Conservation (phyloP, 1,140 invertebrate species). For the Ptiloglossa arizonensis region DNA sequence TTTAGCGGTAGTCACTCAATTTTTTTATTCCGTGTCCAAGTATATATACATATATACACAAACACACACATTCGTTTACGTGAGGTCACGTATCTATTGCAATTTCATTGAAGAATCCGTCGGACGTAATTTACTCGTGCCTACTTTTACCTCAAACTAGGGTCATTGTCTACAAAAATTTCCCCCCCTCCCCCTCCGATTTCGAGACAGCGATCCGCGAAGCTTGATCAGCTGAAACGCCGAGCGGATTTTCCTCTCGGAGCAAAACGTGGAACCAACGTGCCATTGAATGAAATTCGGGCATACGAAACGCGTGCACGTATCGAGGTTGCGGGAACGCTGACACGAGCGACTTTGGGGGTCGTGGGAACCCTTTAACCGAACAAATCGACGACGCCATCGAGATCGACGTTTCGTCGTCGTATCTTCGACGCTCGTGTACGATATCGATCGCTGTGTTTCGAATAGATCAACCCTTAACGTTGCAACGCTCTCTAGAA, state of each 20-base stretch:
- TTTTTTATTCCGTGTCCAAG: not conserved
- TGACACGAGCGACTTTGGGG: not conserved
- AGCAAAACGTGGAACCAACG: conserved; percentile 7
- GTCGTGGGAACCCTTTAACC: conserved; percentile 32
- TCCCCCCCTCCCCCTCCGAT: not conserved
- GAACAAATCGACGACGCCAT: not conserved
- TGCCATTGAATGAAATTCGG: conserved; percentile 30
- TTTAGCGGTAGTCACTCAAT: not conserved
- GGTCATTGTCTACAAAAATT: not conserved
- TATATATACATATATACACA: too few relatives aligned
- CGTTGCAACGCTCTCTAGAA: too few relatives aligned
- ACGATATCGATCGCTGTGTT: too few relatives aligned
- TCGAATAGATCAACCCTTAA: too few relatives aligned
- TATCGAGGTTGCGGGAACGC: not conserved
- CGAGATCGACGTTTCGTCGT: too few relatives aligned
- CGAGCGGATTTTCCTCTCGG: too few relatives aligned
- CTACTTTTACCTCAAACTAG: not conserved
- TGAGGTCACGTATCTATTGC: not conserved
- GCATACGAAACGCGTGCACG: conserved; percentile 1
- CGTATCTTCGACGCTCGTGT: too few relatives aligned
- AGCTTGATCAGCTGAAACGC: too few relatives aligned
- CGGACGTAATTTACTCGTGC: conserved; percentile 4
- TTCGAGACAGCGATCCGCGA: not conserved
- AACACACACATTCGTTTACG: not conserved
- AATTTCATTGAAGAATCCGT: not conserved